phyloP scores from a whole-genome alignment of 2,888 invertebrate species.

The Andrena flavipes region DNA sequence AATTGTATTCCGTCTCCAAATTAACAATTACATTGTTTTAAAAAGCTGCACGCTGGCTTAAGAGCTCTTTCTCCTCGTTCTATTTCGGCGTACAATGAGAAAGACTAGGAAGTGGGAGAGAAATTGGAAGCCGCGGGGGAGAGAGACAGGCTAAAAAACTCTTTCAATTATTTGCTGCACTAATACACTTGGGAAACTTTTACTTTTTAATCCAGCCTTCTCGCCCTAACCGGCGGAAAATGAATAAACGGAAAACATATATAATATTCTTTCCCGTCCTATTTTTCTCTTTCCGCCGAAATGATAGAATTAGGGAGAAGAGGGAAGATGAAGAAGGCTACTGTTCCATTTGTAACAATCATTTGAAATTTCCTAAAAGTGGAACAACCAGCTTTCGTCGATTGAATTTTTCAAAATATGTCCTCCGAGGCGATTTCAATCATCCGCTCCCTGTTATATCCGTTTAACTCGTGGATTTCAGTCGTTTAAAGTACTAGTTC shows the following conservation, averaged over 20 bases:
- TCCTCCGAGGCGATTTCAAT: not conserved
- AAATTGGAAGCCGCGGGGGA: conserved; percentile 35
- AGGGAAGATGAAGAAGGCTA: conserved; percentile 49
- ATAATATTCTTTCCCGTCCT: not conserved
- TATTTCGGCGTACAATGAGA: conserved; percentile 55
- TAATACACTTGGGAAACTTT: conserved; percentile 67
- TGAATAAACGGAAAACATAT: conserved; percentile 34
- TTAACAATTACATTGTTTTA: conserved; percentile 78
- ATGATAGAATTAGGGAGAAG: conserved; percentile 33
- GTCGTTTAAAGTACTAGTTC: conserved; percentile 10
- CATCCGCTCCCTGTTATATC: not conserved
- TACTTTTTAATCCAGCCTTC: conserved; percentile 66
- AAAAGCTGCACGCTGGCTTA: conserved; percentile 70
- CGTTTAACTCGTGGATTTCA: conserved; percentile 4
- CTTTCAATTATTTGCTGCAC: conserved; percentile 73
- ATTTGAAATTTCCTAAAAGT: not conserved
- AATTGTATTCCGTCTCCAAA: conserved; percentile 75
- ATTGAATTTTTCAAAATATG: conserved; percentile 6
- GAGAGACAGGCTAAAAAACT: conserved; percentile 61
- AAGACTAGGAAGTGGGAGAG: conserved; percentile 30
- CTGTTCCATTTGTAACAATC: not conserved
- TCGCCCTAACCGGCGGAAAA: conserved; percentile 55
- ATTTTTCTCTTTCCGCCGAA: not conserved
- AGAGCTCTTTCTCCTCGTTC: conserved; percentile 57
- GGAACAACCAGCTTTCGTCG: not conserved